Evolutionary conservation across 2,888 invertebrate species (phyloP), one percentile per base, ranked within the genome.

Genomic region (Lumbricus terrestris): DNA sequence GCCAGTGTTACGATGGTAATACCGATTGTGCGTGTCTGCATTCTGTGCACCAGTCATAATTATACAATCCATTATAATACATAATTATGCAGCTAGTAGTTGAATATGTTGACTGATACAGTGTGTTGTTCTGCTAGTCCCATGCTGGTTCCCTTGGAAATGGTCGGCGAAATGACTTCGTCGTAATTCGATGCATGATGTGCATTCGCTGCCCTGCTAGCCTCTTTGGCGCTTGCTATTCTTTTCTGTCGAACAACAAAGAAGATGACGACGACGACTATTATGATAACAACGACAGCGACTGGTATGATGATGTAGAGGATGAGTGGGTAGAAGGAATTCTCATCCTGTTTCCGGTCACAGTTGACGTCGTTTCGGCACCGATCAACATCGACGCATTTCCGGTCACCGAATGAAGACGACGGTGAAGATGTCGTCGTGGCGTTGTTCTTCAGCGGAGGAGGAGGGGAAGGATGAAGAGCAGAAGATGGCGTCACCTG

Each of bases 281-380:
- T 85, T 85, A 85, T 85, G 13, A 85, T 0, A 3, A 85, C 35
- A 85, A 85, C 85, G 85, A 85, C 85, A 13, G 85, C 85, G 23
- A 85, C 34, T 34, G 85, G 85, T 34, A 85, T 85, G 85, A 85
- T 85, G 85, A 85, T 85, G 34, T 85, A 85, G 1, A 85, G 85
- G 11, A 85, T 85, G 1, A 85, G 37, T 35, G 85, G 85, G 13
- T 35, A 35, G 35, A 85, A 5, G 16, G 35, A 34, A 18, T 33
- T 35, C 20, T 35, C 35, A 23, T 85, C 85, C 23, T 35, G 33
- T 69, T 69, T 69, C 69, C 8, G 69, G 13, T 13, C 69, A n/a
- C 69, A 69, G 34, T 15, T n/a, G n/a, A n/a, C 83, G 33, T 35
- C 16, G 33, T 37, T 37, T 85, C 85, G 8, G 85, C 85, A 85